Evolutionary conservation across 1,140 invertebrate genomes (phyloP).

Genomic region (Pseudomyrmex pallidus): DNA sequence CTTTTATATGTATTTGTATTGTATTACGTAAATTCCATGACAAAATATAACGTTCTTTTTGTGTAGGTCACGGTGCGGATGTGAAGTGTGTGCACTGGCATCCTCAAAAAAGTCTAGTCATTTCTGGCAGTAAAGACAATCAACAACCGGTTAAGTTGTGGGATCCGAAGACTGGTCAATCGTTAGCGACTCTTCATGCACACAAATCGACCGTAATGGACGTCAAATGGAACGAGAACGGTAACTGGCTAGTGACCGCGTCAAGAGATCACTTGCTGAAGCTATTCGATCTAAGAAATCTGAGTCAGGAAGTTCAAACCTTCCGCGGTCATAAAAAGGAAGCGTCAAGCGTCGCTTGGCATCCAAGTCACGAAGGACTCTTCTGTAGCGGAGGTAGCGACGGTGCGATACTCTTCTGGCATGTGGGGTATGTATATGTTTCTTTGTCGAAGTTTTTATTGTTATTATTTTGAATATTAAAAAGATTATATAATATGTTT

Average conservation of each 20-base stretch:
- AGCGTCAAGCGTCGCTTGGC: constrained; percentile 98
- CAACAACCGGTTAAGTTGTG: constrained; percentile 99
- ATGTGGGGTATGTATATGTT: constrained; percentile 92
- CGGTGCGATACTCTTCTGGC: constrained; percentile 99
- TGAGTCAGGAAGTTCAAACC: constrained; percentile 96
- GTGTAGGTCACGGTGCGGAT: constrained; percentile 97
- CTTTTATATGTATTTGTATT: not conserved
- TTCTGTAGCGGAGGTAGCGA: constrained; percentile 99
- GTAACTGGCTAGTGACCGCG: constrained; percentile 99
- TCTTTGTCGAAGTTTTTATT: not conserved
- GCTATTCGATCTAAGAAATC: constrained; percentile 98
- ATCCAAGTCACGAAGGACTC: constrained; percentile 97
- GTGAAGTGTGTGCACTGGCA: constrained; percentile 99
- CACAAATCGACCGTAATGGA: constrained; percentile 99
- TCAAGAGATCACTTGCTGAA: constrained; percentile 99
- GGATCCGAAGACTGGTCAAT: constrained; percentile 98
- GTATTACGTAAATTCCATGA: not conserved
- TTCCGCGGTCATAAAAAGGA: constrained; percentile 99
- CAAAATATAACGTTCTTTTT: constrained; percentile 53
- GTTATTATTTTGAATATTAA: not conserved
- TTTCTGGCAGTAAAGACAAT: constrained; percentile 99
- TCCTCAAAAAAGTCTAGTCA: constrained; percentile 97
- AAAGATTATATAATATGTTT: not conserved
- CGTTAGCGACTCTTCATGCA: constrained; percentile 95
- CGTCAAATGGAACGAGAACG: constrained; percentile 99